Conservation (phyloP, 1,140 invertebrate species). For the Drosophila albomicans region DNA sequence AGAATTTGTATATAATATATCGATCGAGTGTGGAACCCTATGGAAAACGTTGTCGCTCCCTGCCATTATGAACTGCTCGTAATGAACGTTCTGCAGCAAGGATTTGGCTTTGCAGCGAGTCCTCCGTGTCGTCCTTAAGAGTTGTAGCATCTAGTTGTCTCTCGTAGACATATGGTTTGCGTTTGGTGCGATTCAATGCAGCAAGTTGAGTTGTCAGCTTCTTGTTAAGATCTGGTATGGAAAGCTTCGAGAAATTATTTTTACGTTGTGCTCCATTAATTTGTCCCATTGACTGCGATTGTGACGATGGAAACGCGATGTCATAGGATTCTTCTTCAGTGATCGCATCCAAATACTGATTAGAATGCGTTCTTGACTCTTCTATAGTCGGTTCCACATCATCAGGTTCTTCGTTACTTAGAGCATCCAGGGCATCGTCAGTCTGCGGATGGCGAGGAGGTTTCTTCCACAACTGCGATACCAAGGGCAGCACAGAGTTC, state of each 20-base stretch:
- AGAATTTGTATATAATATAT: slow-evolving; percentile 17
- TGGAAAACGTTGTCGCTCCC: slow-evolving; percentile 2
- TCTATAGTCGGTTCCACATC: not conserved
- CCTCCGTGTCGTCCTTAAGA: slow-evolving; percentile 31
- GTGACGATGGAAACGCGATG: not conserved
- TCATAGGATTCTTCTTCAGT: not conserved
- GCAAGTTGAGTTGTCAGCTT: not conserved
- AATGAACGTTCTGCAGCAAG: slow-evolving; percentile 13
- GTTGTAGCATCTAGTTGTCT: not conserved
- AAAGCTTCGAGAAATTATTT: not conserved
- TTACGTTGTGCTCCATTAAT: not conserved
- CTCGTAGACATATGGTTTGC: not conserved
- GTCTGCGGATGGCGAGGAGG: not conserved
- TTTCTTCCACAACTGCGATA: slow-evolving; percentile 33
- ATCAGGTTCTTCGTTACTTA: not conserved
- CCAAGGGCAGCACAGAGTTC: slow-evolving; percentile 8
- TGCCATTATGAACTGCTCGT: not conserved
- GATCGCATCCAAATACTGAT: not conserved
- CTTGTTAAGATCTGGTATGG: slow-evolving; percentile 26
- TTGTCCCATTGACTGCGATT: not conserved
- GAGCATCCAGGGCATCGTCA: not conserved
- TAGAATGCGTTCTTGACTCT: not conserved
- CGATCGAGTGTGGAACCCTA: not conserved
- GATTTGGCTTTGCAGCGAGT: slow-evolving; percentile 26
- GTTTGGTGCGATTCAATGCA: not conserved